Base-by-base conservation (phyloP, 2,888 invertebrate species). In the Anaspis maculata region DNA sequence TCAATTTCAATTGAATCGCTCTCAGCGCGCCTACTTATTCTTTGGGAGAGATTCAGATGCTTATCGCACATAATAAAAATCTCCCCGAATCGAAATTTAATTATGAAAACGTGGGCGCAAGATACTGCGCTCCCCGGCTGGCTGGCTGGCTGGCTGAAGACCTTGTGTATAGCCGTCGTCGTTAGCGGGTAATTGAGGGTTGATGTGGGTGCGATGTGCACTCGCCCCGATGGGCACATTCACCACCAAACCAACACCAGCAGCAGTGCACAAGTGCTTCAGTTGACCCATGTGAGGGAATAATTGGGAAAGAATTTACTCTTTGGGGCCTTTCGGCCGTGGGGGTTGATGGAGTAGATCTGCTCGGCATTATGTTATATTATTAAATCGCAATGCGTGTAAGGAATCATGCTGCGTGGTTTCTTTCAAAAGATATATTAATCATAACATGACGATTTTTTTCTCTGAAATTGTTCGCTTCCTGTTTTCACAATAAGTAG, bases 181-280 rank as follows among this genome's bases (percentile, higher is more conserved):
- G 40, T 40, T 40, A 34, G 32, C 32, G 27, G 34, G 35, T 36
- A 39, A 39, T 39, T 39, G 35, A 48, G 45, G 39, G 45, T 44
- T 46, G 46, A 48, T 53, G 62, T 57, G 60, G 61, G 62, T 51
- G 59, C 57, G 50, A 62, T 61, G 60, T 59, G 59, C 49, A 57
- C 43, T 32, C 60, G 58, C 52, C 45, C 47, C 48, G 45, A 30
- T 49, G 54, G 39, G 26, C 44, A 45, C 51, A 59, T 63, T 63
- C 58, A 62, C 30, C 27, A 13, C 22, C 25, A 34, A 24, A 29
- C 37, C 37, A 37, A 32, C 32, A 27, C n/a, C 32, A 39, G 34
- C 29, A 36, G 27, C 34, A 30, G 30, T 7, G 15, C 12, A 48
- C 52, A 51, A 52, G 51, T 51, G 47, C 44, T 41, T n/a, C n/a